These are phyloP conservation scores for Rhopalosiphum maidis DNA, from an alignment of 1,140 invertebrate genomes.

Conservation along the genomic window DNA sequence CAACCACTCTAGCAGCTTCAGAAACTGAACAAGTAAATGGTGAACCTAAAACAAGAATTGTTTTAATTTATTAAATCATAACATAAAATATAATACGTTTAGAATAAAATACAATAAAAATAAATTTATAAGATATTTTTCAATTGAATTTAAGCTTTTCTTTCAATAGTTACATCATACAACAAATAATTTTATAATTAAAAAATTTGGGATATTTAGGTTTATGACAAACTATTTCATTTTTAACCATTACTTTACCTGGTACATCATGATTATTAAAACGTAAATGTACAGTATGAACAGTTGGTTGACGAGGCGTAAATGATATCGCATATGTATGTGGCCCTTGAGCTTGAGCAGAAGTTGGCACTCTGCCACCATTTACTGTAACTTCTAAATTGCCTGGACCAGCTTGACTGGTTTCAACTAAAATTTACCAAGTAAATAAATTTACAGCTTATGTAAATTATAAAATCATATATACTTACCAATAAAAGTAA, in stretches of 20 bases:
- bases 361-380: constrained; percentile 92
- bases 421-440: constrained; percentile 78
- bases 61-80: background rate
- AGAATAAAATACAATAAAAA: background rate
- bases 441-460: background rate
- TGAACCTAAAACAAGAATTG: constrained; percentile 64
- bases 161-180: no score
- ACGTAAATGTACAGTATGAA: constrained; percentile 90
- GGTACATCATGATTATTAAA: constrained; percentile 97
- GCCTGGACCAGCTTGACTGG: constrained; percentile 93
- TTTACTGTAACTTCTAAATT: constrained; percentile 97
- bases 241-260: constrained; percentile 66
- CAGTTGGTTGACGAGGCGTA: constrained; percentile 85
- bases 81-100: background rate
- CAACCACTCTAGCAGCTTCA: constrained; percentile 77
- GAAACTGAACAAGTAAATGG: constrained; percentile 77
- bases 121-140: background rate
- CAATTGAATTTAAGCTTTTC: background rate
- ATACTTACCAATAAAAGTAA: constrained; percentile 88
- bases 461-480: background rate
- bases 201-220: background rate
- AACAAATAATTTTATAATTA: background rate
- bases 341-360: constrained; percentile 91
- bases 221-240: background rate
- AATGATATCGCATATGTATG: constrained; percentile 98